phyloP scores from a whole-genome alignment of 2,113 vertebrate species.

The Proterorhinus semilunaris region DNA sequence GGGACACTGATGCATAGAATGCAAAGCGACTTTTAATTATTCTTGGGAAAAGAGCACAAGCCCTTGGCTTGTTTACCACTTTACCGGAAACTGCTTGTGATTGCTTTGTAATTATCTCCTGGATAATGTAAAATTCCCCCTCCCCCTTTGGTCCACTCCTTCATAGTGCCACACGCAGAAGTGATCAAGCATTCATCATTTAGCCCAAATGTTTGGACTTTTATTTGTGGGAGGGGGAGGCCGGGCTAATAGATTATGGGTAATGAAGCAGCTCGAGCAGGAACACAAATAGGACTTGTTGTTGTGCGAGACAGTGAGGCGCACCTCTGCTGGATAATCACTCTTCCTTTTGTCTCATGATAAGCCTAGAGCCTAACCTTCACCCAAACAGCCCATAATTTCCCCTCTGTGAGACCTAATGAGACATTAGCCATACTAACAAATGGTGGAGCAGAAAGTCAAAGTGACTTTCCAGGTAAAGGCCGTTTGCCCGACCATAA shows the following conservation, averaged over 20 bases:
- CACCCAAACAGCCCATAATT: slow-evolving; percentile 69
- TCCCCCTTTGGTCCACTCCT: slow-evolving; percentile 48
- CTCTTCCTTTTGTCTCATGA: slow-evolving; percentile 63
- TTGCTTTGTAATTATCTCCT: slow-evolving; percentile 74
- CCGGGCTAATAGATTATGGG: slow-evolving; percentile 65
- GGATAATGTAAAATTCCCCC: slow-evolving; percentile 66
- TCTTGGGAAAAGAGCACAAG: slow-evolving; percentile 64
- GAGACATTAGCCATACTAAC: slow-evolving; percentile 72
- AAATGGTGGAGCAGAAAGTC: slow-evolving; percentile 64
- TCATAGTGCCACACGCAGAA: slow-evolving; percentile 40
- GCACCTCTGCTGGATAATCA: slow-evolving; percentile 50
- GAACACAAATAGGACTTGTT: slow-evolving; percentile 65
- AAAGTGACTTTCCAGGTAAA: slow-evolving; percentile 75
- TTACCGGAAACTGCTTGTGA: slow-evolving; percentile 70
- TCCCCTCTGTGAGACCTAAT: slow-evolving; percentile 68
- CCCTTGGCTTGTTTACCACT: slow-evolving; percentile 73
- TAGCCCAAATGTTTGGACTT: slow-evolving; percentile 67
- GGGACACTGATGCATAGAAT: slow-evolving; percentile 67
- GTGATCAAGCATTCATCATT: slow-evolving; percentile 65
- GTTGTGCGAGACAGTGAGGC: slow-evolving; percentile 53
- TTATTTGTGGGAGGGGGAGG: slow-evolving; percentile 55
- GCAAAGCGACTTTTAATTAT: slow-evolving; percentile 70
- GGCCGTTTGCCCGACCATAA: slow-evolving; percentile 64
- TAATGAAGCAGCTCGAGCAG: slow-evolving; percentile 67
- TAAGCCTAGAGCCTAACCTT: slow-evolving; percentile 65